Evolutionary conservation across 37 sponge, comb jelly and placozoan species (phyloP).

Genomic region (Diacarnus erythraeanus): DNA sequence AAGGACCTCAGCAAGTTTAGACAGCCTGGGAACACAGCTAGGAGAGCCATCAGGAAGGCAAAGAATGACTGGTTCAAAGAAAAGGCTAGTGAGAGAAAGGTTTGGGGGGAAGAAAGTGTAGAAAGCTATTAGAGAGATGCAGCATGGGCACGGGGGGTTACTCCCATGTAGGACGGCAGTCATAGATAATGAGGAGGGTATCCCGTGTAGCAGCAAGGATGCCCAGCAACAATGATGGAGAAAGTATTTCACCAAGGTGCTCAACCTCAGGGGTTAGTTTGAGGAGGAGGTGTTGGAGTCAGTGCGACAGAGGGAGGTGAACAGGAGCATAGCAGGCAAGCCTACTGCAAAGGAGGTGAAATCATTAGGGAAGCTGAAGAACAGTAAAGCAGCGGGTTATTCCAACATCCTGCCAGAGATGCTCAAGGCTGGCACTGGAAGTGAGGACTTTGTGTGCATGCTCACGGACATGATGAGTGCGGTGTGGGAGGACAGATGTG

Average conservation of each 20-base stretch:
- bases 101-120: neutral
- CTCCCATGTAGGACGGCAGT: neutral
- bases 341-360: neutral
- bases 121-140: neutral
- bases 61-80: neutral
- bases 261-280: neutral
- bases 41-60: neutral
- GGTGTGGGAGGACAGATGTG: conserved; percentile 1
- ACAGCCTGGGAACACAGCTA: neutral
- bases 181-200: neutral
- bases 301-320: neutral
- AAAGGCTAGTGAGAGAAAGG: neutral
- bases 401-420: too few relatives aligned
- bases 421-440: neutral
- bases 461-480: neutral
- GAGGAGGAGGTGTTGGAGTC: neutral
- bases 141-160: neutral
- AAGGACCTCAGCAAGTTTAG: neutral
- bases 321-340: neutral
- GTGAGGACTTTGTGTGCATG: neutral
- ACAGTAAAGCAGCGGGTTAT: neutral
- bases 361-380: neutral
- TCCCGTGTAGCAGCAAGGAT: neutral
- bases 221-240: neutral
- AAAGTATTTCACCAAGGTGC: neutral